Base-by-base conservation (phyloP, 1,140 invertebrate species). In the Ceratitis capitata region DNA sequence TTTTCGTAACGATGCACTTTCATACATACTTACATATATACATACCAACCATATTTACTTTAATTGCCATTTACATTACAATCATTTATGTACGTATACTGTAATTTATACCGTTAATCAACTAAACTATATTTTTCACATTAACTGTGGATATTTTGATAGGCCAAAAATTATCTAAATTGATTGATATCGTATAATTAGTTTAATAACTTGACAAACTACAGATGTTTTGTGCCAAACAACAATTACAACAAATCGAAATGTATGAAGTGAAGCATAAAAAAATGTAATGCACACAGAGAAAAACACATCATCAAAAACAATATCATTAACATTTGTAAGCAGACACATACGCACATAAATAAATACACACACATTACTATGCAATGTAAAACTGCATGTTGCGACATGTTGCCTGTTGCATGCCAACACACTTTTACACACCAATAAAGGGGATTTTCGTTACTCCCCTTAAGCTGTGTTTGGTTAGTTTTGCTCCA, bases 121-220 rank as follows among this genome's bases (percentile, higher is more conserved):
- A 4, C 32, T 9, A 32, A 39, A 69, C 32, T 39, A 19, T 16
- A 69, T 6, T 69, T 69, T 39, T 69, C 61, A 12, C 61, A 69
- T 69, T 19, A 69, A 69, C 29, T 69, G 16, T 69, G 32, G 61
- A 16, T 39, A 29, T 69, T 69, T 35, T 29, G 32, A 69, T 19
- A 29, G 4, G 12, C 45, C 23, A 69, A 29, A 39, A 69, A 69
- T 32, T 32, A 14, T 4, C 19, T 39, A 69, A 69, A 69, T 69
- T 69, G 61, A 69, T 69, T 69, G 61, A 69, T 69, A 69, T 69
- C 61, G 39, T 69, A 32, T 69, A 69, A 69, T 69, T 69, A 69
- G 61, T 69, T 69, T 69, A 69, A 69, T 69, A 69, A 69, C 32
- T 39, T 29, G 61, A 69, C 61, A 69, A 69, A 32, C 14, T 14